phyloP scores from a whole-genome alignment of 2,797 vertebrate genomes.

The Protosalanx chinensis region DNA sequence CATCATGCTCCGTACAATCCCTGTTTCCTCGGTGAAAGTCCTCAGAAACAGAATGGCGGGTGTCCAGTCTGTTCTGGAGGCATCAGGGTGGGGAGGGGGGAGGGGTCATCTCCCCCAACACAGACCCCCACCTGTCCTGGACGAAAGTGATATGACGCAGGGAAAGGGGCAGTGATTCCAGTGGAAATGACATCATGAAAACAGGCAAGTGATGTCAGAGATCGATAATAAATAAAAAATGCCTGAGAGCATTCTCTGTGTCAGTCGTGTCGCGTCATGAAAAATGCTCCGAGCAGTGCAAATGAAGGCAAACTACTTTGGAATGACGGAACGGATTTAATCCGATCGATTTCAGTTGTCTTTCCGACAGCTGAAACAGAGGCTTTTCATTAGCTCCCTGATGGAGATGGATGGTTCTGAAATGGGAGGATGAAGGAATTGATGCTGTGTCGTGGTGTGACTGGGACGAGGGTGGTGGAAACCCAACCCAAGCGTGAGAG shows the following conservation, averaged over 20 bases:
- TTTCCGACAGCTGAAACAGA: conserved; percentile 30
- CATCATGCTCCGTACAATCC: conserved; percentile 56
- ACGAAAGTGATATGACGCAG: conserved; percentile 22
- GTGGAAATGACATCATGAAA: conserved; percentile 32
- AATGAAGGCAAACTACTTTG: conserved; percentile 28
- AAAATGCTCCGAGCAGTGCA: conserved; percentile 33
- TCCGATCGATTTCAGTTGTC: too few species aligned
- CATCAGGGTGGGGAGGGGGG: conserved; percentile 42
- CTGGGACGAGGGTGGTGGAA: conserved; percentile 16
- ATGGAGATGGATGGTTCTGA: conserved; percentile 33
- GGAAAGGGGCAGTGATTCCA: conserved; percentile 8
- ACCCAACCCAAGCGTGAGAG: conserved; percentile 26
- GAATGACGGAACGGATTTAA: conserved; percentile 20
- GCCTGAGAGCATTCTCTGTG: conserved; percentile 34
- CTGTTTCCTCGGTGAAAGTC: conserved; percentile 56
- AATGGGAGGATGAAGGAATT: conserved; percentile 4
- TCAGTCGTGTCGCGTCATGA: conserved; percentile 24
- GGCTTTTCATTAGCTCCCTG: conserved; percentile 7
- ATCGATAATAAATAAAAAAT: conserved; percentile 29
- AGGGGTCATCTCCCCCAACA: conserved; percentile 12
- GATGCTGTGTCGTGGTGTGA: conserved; percentile 18
- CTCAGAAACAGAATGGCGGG: conserved; percentile 55
- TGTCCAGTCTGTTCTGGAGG: conserved; percentile 53
- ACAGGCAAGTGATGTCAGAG: conserved; percentile 22
- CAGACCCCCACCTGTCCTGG: conserved; percentile 38